Conservation (phyloP, 2,113 vertebrate species). For the Podarcis raffonei region DNA sequence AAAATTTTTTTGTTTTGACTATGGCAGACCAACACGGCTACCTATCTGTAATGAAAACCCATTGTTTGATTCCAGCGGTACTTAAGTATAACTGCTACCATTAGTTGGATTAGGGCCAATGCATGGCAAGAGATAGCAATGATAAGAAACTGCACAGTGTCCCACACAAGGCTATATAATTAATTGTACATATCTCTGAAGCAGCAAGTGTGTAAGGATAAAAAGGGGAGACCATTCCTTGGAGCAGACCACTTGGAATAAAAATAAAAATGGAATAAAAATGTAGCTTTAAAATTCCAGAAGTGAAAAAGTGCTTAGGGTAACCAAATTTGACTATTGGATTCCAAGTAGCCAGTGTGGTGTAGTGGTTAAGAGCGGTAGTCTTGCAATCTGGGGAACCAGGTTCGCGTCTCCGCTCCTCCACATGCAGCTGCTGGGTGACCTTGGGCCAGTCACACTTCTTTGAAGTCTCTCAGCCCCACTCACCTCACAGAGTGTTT, state of each 20-base stretch:
- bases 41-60: background rate
- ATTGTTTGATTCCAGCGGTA: background rate
- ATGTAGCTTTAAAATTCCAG: background rate
- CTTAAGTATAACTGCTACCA: too few relatives aligned
- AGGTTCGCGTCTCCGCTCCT: too few relatives aligned
- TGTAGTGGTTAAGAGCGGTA: too few relatives aligned
- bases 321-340: background rate
- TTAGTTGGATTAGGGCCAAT: background rate
- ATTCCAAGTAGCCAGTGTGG: background rate
- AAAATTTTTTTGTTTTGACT: too few relatives aligned
- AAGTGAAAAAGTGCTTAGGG: background rate
- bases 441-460: too few relatives aligned
- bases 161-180: background rate
- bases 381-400: too few relatives aligned
- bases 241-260: background rate
- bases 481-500: too few relatives aligned
- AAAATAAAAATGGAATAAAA: background rate
- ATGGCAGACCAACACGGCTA: too few relatives aligned
- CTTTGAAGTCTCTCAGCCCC: too few relatives aligned
- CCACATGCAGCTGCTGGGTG: too few relatives aligned
- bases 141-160: background rate
- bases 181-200: background rate
- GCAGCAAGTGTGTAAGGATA: background rate
- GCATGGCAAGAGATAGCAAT: background rate
- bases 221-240: background rate